Conservation (phyloP, 2,888 invertebrate genomes). For the Trichopoda pennipes region DNA sequence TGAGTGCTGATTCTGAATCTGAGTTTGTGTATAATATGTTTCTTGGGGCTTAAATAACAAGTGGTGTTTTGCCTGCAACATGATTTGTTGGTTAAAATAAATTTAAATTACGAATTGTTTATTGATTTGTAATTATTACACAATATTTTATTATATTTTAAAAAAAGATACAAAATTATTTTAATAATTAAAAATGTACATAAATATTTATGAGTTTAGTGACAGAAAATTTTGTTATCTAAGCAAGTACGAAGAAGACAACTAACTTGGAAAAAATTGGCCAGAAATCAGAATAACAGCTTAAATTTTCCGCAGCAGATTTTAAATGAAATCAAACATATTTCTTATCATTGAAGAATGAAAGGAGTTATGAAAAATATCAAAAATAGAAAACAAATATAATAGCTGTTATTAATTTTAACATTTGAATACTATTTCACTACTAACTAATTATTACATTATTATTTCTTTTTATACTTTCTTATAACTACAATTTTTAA, state of each 20-base stretch:
- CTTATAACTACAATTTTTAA: no score
- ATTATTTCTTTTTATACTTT: no score
- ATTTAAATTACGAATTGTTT: slow-evolving; percentile 55
- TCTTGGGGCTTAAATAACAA: slow-evolving; percentile 42
- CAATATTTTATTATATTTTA: slow-evolving; percentile 11
- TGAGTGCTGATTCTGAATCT: slow-evolving; percentile 2
- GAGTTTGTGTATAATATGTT: slow-evolving; percentile 19
- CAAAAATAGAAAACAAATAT: no score
- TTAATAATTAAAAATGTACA: neutral
- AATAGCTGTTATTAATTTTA: no score
- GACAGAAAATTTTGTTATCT: slow-evolving; percentile 32
- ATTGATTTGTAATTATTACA: slow-evolving; percentile 58
- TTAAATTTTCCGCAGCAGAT: no score
- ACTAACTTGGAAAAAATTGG: no score
- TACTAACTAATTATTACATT: no score
- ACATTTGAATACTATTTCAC: no score
- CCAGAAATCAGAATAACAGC: no score
- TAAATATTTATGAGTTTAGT: slow-evolving; percentile 37
- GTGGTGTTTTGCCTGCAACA: slow-evolving; percentile 38
- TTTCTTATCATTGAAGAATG: no score
- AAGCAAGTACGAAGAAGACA: neutral
- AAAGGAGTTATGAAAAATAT: no score
- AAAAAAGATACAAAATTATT: slow-evolving; percentile 1
- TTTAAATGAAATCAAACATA: no score
- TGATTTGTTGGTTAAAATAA: slow-evolving; percentile 49